Percentiles rank a stretch among this genome's conserved stretches.
Conservation (phyloP, 2,113 vertebrate species). For the chimpanzee (Pan troglodytes) region DNA sequence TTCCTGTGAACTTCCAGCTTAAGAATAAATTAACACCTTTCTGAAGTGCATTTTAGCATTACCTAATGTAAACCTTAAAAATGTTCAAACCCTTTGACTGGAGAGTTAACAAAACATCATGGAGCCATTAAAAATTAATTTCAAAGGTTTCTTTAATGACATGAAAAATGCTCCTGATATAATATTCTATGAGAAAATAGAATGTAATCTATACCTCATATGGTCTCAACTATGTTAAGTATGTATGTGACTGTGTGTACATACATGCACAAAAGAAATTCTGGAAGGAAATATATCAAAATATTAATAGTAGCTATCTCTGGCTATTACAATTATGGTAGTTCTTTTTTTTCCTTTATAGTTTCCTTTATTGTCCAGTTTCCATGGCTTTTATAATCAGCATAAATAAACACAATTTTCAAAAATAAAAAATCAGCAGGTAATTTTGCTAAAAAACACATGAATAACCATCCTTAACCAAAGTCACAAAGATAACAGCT, state of each 20-base stretch:
- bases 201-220: not conserved
- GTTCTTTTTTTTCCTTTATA: not conserved
- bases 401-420: not conserved
- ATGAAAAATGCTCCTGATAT: not conserved
- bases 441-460: not conserved
- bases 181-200: constrained; percentile 22
- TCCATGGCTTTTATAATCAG: not conserved
- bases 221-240: not conserved
- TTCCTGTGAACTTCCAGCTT: fast-evolving
- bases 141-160: not conserved
- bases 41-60: not conserved
- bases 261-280: not conserved
- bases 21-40: not conserved
- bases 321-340: not conserved
- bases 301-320: not conserved
- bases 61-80: not conserved
- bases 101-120: not conserved
- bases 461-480: not conserved
- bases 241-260: not conserved
- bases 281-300: not conserved
- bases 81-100: constrained; percentile 5
- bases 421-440: not conserved
- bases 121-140: not conserved
- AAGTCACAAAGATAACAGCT: not conserved
- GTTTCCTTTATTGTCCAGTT: not conserved